These are phyloP conservation scores for Boloria euphrosyne DNA, from an alignment of 2,888 invertebrate genomes.

Conservation along the genomic window DNA sequence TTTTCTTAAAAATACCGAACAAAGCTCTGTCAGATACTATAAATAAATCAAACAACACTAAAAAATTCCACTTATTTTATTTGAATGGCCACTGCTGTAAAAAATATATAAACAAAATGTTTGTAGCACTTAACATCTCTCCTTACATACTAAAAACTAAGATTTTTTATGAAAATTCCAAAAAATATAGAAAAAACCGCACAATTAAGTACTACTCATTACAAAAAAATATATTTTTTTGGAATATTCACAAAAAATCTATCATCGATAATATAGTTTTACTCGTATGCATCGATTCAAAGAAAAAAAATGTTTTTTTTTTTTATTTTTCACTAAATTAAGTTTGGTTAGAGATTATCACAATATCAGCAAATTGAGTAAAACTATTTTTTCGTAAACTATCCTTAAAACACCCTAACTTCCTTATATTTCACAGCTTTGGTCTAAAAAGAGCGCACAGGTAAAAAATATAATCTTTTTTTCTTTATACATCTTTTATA, in stretches of 20 bases:
- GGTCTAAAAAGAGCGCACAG: constrained; percentile 73
- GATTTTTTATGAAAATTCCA: constrained; percentile 39
- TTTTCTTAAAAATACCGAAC: too few relatives aligned
- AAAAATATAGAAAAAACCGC: constrained; percentile 8
- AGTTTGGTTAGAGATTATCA: constrained; percentile 20
- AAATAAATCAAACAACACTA: constrained; percentile 37
- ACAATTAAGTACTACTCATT: constrained; percentile 14
- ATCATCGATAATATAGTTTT: constrained; percentile 30
- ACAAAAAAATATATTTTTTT: constrained; percentile 15
- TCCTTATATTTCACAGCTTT: constrained; percentile 72
- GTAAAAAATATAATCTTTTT: constrained; percentile 53
- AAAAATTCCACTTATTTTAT: constrained; percentile 53
- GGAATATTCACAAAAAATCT: constrained; percentile 28
- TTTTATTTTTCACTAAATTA: constrained; percentile 10
- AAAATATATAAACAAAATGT: constrained; percentile 59
- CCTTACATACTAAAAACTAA: constrained; percentile 40
- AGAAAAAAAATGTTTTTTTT: background rate
- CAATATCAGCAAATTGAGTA: constrained; percentile 17
- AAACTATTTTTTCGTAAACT: constrained; percentile 10
- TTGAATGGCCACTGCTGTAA: constrained; percentile 61
- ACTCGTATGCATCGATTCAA: constrained; percentile 8
- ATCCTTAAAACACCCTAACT: constrained; percentile 15
- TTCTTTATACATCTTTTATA: constrained; percentile 44
- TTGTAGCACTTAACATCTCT: constrained; percentile 50
- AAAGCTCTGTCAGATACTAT: too few relatives aligned